These are phyloP conservation scores for Cephus pulcher DNA, from an alignment of 2,888 invertebrate genomes.

Conservation along the genomic window DNA sequence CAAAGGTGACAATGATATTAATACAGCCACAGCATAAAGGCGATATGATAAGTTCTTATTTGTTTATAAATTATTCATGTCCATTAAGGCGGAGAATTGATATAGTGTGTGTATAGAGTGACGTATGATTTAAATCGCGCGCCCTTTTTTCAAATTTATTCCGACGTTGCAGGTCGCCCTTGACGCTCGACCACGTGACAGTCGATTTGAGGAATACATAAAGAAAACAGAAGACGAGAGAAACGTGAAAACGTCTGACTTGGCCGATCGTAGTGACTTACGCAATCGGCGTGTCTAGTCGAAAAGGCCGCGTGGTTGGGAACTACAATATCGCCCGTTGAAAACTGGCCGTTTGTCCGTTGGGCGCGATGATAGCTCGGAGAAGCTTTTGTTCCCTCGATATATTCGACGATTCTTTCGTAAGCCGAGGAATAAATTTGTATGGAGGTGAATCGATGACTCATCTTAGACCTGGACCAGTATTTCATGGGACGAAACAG, in stretches of 20 bases:
- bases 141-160: not conserved
- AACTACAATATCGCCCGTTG: not conserved
- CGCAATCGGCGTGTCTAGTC: not conserved
- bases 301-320: not conserved
- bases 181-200: not conserved
- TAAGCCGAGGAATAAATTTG: not conserved
- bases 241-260: not conserved
- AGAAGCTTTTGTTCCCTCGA: not conserved
- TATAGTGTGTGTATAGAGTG: too few species aligned
- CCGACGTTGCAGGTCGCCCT: not conserved
- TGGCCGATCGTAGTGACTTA: not conserved
- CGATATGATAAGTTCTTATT: too few species aligned
- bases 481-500: not conserved
- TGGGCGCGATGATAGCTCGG: not conserved
- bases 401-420: not conserved
- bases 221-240: not conserved
- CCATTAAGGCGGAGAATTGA: too few species aligned
- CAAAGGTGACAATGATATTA: too few species aligned
- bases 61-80: too few species aligned
- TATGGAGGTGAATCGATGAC: not conserved
- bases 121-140: not conserved
- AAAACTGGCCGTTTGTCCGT: not conserved
- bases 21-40: too few species aligned
- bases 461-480: not conserved
- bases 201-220: not conserved